These are phyloP conservation scores for Machaerirhynchus nigripectus DNA, from an alignment of 2,113 vertebrate species.

Conservation along the genomic window DNA sequence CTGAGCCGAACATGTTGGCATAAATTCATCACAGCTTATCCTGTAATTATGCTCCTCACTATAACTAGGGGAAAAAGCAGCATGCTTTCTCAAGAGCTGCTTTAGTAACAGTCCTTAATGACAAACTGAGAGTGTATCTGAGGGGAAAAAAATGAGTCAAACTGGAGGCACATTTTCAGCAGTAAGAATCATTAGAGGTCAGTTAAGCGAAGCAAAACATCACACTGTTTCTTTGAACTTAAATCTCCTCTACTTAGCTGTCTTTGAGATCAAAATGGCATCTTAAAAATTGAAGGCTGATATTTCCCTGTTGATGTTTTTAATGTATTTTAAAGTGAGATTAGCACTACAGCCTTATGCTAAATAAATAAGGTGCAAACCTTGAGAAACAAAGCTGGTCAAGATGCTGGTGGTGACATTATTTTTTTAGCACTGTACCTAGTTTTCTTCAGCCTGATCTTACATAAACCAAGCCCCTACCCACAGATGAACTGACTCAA, in stretches of 20 bases:
- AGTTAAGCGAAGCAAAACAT: neutral
- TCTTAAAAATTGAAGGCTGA: neutral
- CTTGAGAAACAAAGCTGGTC: neutral
- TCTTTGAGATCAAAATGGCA: neutral
- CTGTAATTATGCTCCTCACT: neutral
- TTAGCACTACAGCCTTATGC: neutral
- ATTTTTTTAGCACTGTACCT: neutral
- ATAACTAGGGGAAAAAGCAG: neutral
- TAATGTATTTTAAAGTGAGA: neutral
- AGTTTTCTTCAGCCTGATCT: neutral
- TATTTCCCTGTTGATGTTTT: neutral
- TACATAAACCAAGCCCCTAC: neutral
- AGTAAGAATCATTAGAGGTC: neutral
- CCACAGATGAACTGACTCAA: neutral
- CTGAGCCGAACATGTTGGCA: neutral
- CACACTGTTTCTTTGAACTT: neutral
- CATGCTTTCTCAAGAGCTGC: neutral
- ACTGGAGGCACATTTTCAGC: neutral
- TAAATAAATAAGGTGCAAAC: neutral
- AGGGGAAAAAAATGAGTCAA: neutral
- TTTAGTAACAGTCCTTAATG: neutral
- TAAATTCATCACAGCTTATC: neutral
- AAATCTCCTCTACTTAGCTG: neutral
- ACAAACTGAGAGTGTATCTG: neutral
- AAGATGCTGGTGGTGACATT: neutral